Percentiles rank a stretch among this genome's conserved stretches.
phyloP scores from a whole-genome alignment of 2,113 vertebrate species.

The Epinephelus cyanopodus region DNA sequence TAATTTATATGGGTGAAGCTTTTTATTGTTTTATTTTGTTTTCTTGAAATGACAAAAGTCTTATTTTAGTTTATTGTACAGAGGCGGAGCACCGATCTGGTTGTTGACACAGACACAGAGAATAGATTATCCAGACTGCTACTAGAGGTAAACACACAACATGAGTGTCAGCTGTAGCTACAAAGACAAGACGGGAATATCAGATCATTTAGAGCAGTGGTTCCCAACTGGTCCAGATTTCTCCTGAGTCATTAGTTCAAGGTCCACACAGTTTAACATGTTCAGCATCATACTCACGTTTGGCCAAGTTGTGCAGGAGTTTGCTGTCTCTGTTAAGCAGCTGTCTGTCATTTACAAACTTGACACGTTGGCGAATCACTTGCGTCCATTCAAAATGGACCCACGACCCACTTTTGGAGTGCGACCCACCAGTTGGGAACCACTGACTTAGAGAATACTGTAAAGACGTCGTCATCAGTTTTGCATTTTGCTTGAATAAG shows the following conservation, averaged over 20 bases:
- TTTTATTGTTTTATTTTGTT: conserved; percentile 40
- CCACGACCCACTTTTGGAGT: no score
- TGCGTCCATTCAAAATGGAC: no score
- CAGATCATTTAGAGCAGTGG: background rate
- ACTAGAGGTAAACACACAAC: background rate
- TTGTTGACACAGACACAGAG: conserved; percentile 52
- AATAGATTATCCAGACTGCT: conserved; percentile 40
- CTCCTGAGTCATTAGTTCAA: no score
- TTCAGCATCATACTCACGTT: no score
- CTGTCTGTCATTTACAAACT: no score
- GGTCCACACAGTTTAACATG: no score
- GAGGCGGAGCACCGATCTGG: conserved; percentile 44
- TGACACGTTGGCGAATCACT: no score
- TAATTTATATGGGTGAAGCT: conserved; percentile 84
- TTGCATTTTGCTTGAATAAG: background rate
- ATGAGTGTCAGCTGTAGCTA: background rate
- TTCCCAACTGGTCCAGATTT: no score
- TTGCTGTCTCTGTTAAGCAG: no score
- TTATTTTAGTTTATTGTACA: conserved; percentile 70
- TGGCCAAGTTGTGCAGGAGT: no score
- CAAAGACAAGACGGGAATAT: background rate
- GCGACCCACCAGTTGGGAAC: no score
- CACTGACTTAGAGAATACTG: no score
- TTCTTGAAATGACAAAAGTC: conserved; percentile 58
- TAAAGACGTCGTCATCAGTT: background rate